phyloP scores from a whole-genome alignment of 1,140 invertebrate species.

The Drosophila suzukii region DNA sequence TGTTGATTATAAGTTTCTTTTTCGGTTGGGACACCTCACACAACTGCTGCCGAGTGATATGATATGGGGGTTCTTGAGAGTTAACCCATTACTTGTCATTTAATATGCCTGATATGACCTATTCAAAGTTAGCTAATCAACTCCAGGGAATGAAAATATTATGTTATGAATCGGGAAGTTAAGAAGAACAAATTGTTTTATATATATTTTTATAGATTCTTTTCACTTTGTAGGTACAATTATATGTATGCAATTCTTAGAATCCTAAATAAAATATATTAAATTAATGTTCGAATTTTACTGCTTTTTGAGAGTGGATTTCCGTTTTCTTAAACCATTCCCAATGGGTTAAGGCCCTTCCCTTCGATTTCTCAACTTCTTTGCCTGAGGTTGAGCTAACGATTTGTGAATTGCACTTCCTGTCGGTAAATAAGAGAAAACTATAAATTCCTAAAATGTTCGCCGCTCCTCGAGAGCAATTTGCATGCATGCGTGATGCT shows the following conservation, averaged over 20 bases:
- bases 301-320: too few species aligned
- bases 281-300: too few species aligned
- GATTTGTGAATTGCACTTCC: constrained; percentile 83
- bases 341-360: constrained; percentile 17
- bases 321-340: too few species aligned
- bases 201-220: too few species aligned
- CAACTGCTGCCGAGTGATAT: constrained; percentile 31
- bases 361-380: constrained; percentile 51
- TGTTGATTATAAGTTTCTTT: constrained; percentile 78
- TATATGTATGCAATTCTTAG: too few species aligned
- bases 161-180: too few species aligned
- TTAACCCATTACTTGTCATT: not conserved
- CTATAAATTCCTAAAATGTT: constrained; percentile 75
- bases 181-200: too few species aligned
- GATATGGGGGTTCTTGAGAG: not conserved
- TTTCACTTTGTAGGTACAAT: too few species aligned
- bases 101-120: too few species aligned
- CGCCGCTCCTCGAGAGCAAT: constrained; percentile 52
- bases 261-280: too few species aligned
- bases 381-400: constrained; percentile 64
- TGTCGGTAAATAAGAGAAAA: constrained; percentile 79
- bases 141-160: too few species aligned
- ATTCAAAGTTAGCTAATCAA: too few species aligned
- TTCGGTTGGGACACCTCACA: constrained; percentile 48
- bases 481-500: constrained; percentile 67